phyloP scores from a whole-genome alignment of 1,140 invertebrate genomes.

The Drosophila albomicans region DNA sequence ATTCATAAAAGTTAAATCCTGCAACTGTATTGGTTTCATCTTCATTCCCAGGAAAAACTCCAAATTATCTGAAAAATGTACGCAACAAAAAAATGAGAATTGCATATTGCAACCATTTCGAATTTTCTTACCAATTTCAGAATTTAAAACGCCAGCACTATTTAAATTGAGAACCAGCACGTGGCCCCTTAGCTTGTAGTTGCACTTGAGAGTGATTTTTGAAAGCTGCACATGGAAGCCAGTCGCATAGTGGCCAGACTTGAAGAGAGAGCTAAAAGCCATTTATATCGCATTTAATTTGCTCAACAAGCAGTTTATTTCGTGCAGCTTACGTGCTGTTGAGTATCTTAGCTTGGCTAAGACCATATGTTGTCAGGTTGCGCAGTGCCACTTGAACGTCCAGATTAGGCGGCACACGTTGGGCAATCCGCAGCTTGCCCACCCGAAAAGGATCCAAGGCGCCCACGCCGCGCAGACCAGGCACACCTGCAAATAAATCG shows the following conservation, averaged over 20 bases:
- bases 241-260: conserved; percentile 25
- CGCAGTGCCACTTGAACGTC: conserved; percentile 46
- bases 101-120: background rate
- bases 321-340: conserved; percentile 46
- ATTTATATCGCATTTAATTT: background rate
- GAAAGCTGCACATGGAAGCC: conserved; percentile 44
- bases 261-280: conserved; percentile 25
- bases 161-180: conserved; percentile 41
- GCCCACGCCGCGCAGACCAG: conserved; percentile 42
- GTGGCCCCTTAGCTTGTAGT: conserved; percentile 36
- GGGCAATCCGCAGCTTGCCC: conserved; percentile 41
- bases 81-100: background rate
- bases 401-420: conserved; percentile 41
- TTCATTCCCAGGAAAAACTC: conserved; percentile 41
- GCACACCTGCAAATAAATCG: conserved; percentile 38
- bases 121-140: conserved; percentile 29
- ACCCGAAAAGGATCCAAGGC: conserved; percentile 54
- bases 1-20: conserved; percentile 40
- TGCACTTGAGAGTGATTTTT: conserved; percentile 30
- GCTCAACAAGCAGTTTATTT: background rate
- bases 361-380: conserved; percentile 48
- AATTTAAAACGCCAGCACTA: conserved; percentile 27
- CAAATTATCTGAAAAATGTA: conserved; percentile 36
- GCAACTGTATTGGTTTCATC: conserved; percentile 16
- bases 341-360: conserved; percentile 42